Base-by-base conservation (phyloP, 2,888 invertebrate genomes). In the Stenotaenia linearis region DNA sequence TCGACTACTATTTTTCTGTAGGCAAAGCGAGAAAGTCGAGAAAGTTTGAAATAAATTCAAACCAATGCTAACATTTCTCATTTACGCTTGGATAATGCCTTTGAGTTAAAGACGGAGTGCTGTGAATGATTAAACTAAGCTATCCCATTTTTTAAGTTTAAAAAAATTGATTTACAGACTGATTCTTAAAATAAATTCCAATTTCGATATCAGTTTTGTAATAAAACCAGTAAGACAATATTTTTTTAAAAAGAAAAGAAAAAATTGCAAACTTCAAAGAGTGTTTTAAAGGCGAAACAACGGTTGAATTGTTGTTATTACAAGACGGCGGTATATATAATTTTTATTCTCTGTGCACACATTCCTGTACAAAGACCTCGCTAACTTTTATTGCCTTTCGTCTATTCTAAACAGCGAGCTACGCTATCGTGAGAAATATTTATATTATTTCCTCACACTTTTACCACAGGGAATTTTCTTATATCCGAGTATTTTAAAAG, bases 11-110 rank as follows among this genome's bases (percentile, higher is more conserved):
- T 61, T 61, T 45, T 61, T 61, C 61, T 61, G 15, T 25, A 61
- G 12, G 45, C n/a, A 45, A 5, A 15, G n/a, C 4, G 32, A 32
- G 45, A 5, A 45, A 45, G n/a, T 45, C 18, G 32, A 9, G 2
- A 45, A 45, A 45, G 61, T 61, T 61, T 61, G 25, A 61, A 61
- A 61, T 61, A 61, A 61, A 61, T 61, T 61, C 28, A 61, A 61
- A 61, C 61, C 61, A 61, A 25, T 61, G 61, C 61, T 61, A 61
- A 61, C 61, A 61, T 61, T 61, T 61, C 61, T 61, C 61, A 61
- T 61, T 61, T 61, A 23, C 61, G 25, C 61, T 61, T 15, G 61
- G 61, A 25, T 61, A 61, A 28, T 15, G 25, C 25, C 3, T 61
- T 61, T 28, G 61, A 61, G 61, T 61, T 12, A 61, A 23, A 12